These are phyloP conservation scores for Ernsta delagoae DNA, from an alignment of 2,888 invertebrate genomes.

Conservation along the genomic window DNA sequence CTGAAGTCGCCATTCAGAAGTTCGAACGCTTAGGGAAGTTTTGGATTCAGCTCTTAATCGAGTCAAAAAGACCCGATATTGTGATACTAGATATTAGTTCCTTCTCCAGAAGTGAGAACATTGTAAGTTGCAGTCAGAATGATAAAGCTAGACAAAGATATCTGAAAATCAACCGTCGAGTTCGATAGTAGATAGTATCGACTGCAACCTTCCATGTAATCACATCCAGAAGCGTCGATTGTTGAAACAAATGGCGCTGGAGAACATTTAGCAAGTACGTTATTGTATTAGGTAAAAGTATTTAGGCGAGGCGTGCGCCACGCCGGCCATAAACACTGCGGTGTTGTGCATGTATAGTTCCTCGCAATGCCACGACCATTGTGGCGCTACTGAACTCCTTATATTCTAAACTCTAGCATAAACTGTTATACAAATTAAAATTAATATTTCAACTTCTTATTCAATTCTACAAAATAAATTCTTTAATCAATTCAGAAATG, in stretches of 20 bases:
- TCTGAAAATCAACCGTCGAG: conserved; percentile 56
- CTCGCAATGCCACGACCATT: conserved; percentile 79
- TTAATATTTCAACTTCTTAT: conserved; percentile 64
- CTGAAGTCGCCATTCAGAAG: conserved; percentile 29
- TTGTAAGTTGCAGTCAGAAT: conserved; percentile 53
- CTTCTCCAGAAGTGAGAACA: conserved; percentile 72
- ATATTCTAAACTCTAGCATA: conserved; percentile 83
- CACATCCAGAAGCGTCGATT: conserved; percentile 57
- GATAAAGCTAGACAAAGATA: conserved; percentile 37
- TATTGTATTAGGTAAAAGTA: conserved; percentile 69
- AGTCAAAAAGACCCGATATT: conserved; percentile 80
- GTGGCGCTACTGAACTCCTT: conserved; percentile 80
- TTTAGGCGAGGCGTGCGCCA: conserved; percentile 70
- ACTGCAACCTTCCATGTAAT: conserved; percentile 62
- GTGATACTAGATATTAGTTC: conserved; percentile 85
- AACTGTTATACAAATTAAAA: conserved; percentile 77
- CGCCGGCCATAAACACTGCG: conserved; percentile 79
- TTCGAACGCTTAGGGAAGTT: conserved; percentile 28
- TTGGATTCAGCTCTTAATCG: conserved; percentile 58
- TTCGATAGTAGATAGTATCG: conserved; percentile 35
- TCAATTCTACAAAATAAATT: conserved; percentile 69
- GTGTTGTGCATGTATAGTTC: conserved; percentile 84
- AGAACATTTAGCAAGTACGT: conserved; percentile 76
- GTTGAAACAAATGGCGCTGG: conserved; percentile 75
- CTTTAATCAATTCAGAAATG: conserved; percentile 67